Percentiles rank a stretch among this genome's conserved stretches.
phyloP scores from a whole-genome alignment of 1,140 invertebrate genomes.

The Bombus huntii region DNA sequence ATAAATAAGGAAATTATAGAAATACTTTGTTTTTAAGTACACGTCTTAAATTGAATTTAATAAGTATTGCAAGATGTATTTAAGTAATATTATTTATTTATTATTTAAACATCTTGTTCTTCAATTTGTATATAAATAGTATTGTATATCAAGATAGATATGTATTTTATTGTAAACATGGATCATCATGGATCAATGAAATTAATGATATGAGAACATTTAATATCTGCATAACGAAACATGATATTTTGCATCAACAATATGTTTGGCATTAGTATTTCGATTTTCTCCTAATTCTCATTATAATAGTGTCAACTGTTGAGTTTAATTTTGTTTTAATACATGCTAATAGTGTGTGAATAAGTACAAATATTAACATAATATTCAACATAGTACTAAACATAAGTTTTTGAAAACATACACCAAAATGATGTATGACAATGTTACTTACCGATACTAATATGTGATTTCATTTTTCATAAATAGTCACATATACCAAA shows the following conservation, averaged over 20 bases:
- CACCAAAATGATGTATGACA: slow-evolving; percentile 13
- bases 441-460: not conserved
- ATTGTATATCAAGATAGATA: not conserved
- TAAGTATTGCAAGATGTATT: slow-evolving; percentile 1
- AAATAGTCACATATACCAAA: slow-evolving; percentile 1
- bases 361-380: slow-evolving; percentile 25
- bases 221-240: not conserved
- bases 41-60: not conserved
- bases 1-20: not conserved
- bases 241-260: not conserved
- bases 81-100: not conserved
- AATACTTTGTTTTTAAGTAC: not conserved
- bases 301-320: not conserved
- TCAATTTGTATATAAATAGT: slow-evolving; percentile 9
- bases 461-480: slow-evolving; percentile 7
- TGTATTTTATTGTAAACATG: slow-evolving; percentile 3
- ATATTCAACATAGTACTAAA: slow-evolving; percentile 17
- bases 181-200: not conserved
- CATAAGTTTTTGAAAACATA: not conserved
- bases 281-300: slow-evolving; percentile 1
- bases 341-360: slow-evolving; percentile 6
- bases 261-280: slow-evolving; percentile 1
- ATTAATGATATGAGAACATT: not conserved
- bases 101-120: not conserved
- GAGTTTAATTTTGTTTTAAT: slow-evolving; percentile 26